Base-by-base conservation (phyloP, 2,888 invertebrate species). In the Zeuzera pyrina region DNA sequence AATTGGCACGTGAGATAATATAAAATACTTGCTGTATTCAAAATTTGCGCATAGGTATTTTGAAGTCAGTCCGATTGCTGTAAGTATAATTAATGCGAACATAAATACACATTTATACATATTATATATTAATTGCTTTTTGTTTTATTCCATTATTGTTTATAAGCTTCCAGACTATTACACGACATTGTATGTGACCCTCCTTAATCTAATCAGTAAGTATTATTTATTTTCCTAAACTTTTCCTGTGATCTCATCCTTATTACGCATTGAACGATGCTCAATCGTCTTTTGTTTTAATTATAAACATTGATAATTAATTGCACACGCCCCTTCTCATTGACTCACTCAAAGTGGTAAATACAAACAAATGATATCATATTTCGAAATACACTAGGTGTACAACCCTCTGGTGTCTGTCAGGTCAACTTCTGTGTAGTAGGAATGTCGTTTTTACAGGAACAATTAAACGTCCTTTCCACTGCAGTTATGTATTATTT, bases 61-160 rank as follows among this genome's bases (percentile, higher is more conserved):
- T n/a, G n/a, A n/a, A n/a, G n/a, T n/a, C n/a, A n/a, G n/a, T n/a
- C n/a, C n/a, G n/a, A n/a, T n/a, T n/a, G n/a, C n/a, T n/a, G 3
- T 11, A 14, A 15, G 30, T 50, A 56, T 59, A 58, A 52, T 45
- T 48, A 54, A 59, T 47, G 46, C 45, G 50, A 44, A 45, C 56
- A 57, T 58, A 51, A 52, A 50, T 42, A 55, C 53, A 51, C 52
- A 45, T 57, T n/a, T n/a, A n/a, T n/a, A n/a, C n/a, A n/a, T n/a
- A n/a, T n/a, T n/a, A n/a, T n/a, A n/a, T 12, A 25, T 12, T 57
- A 61, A 63, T 68, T 61, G 57, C 62, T 59, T 58, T 66, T 66
- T 55, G 73, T 69, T 67, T 70, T 72, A 71, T 74, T 74, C 71
- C 73, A 62, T 66, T 68, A 68, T 71, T 70, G 67, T 65, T 63